Base-by-base conservation (phyloP, 1,140 invertebrate species). In the Zaprionus camerounensis region DNA sequence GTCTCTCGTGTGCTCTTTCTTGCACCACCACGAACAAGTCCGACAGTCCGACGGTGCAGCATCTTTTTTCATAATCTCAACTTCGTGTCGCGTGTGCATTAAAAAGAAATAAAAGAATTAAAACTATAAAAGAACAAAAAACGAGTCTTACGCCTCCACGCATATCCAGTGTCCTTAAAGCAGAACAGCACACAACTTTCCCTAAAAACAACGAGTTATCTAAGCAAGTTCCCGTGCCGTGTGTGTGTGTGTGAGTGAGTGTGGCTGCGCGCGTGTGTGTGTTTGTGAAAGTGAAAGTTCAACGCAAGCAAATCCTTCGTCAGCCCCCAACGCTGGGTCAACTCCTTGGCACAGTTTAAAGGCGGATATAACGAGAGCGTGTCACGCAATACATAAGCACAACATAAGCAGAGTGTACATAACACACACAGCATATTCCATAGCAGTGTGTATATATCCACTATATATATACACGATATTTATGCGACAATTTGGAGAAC, bases 401-500 rank as follows among this genome's bases (percentile, higher is more conserved):
- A 57, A 20, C 67, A 65, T 55, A 57, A 20, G 15, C 53, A 44
- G 15, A 55, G 28, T 46, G 46, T 53, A 62, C 22, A 62, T 62
- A 46, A 57, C 11, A 22, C 26, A 62, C 9, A 59, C n/a, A 68
- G 36, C 62, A 72, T 76, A 77, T 64, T 65, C 22, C 26, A 56
- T 12, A 31, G 31, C 17, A 49, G 4, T 5, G 49, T 57, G 36
- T 73, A 77, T 78, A 80, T 81, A 64, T 13, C 12, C 15, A 17
- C 31, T 65, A 69, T 76, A 58, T 80, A 73, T 78, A 65, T 63
- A 67, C 71, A 71, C 75, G 68, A 76, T 80, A 88, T 87, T 87
- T 88, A 81, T 88, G 84, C 78, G 68, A 71, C 81, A 65, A 62
- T 71, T 81, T 70, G 79, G 74, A 83, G 78, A 87, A 81, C 71